phyloP scores from a whole-genome alignment of 2,888 invertebrate genomes.

The Lasioglossum figueresi region DNA sequence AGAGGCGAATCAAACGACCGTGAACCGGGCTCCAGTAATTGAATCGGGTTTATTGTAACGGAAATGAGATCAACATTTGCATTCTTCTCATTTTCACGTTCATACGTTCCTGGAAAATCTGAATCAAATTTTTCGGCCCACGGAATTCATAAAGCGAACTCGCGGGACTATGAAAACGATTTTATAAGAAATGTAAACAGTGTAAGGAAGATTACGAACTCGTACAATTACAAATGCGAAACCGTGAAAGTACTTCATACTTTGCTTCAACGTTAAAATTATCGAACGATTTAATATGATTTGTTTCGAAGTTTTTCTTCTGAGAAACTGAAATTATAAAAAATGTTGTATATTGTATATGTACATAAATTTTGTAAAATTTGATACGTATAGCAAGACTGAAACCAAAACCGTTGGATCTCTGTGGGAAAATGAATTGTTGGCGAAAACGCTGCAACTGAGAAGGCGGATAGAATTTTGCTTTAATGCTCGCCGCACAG shows the following conservation, averaged over 20 bases:
- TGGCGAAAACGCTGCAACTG: neutral
- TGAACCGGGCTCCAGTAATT: neutral
- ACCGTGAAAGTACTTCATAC: no score
- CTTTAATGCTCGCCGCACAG: constrained; percentile 43
- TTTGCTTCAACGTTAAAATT: no score
- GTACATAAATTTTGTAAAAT: neutral
- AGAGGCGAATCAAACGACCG: neutral
- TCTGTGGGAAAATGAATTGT: constrained; percentile 23
- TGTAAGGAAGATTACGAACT: no score
- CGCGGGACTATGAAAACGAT: neutral
- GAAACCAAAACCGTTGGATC: neutral
- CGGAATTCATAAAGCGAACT: neutral
- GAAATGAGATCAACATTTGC: constrained; percentile 9
- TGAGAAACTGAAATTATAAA: no score
- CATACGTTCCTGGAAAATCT: neutral
- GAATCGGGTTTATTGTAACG: neutral
- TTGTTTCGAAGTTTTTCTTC: no score
- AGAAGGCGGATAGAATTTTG: constrained; percentile 3
- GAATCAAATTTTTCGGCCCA: neutral
- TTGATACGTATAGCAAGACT: constrained; percentile 6
- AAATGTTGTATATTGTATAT: no score
- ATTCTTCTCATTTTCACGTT: neutral
- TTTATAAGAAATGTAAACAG: neutral
- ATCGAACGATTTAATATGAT: no score
- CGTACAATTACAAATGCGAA: no score